These are phyloP conservation scores for Tinamus major DNA, from an alignment of 2,797 vertebrate genomes.

Conservation along the genomic window DNA sequence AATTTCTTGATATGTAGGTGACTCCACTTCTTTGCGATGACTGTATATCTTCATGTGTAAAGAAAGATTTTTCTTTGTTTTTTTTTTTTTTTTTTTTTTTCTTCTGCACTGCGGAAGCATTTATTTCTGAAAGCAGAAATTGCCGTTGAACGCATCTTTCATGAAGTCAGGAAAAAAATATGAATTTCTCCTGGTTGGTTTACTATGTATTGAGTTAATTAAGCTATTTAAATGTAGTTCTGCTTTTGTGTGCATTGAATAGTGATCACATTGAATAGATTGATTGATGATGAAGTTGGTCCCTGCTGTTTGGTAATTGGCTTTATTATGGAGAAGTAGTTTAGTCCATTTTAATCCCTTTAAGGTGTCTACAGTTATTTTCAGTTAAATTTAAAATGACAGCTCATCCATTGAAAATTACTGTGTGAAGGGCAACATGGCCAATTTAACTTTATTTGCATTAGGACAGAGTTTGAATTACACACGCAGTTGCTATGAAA, in stretches of 20 bases:
- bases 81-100: not conserved
- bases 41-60: not conserved
- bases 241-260: constrained; percentile 49
- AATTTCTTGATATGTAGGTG: not conserved
- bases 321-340: constrained; percentile 62
- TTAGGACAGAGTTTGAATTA: constrained; percentile 11
- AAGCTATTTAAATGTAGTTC: constrained; percentile 37
- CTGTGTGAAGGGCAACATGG: constrained; percentile 2
- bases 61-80: not conserved
- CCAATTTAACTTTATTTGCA: constrained; percentile 40
- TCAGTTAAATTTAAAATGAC: constrained; percentile 67
- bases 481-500: not conserved
- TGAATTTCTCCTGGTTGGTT: not conserved
- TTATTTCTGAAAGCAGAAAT: not conserved
- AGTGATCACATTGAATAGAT: constrained; percentile 67
- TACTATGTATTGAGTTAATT: constrained; percentile 39
- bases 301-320: constrained; percentile 73
- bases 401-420: constrained; percentile 48
- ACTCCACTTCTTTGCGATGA: not conserved
- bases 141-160: not conserved
- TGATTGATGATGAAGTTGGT: constrained; percentile 68
- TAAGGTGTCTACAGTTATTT: constrained; percentile 68
- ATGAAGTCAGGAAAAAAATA: not conserved
- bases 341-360: constrained; percentile 69
- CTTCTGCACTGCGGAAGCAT: not conserved